phyloP scores from a whole-genome alignment of 2,797 vertebrate species.

The Thunnus albacares region DNA sequence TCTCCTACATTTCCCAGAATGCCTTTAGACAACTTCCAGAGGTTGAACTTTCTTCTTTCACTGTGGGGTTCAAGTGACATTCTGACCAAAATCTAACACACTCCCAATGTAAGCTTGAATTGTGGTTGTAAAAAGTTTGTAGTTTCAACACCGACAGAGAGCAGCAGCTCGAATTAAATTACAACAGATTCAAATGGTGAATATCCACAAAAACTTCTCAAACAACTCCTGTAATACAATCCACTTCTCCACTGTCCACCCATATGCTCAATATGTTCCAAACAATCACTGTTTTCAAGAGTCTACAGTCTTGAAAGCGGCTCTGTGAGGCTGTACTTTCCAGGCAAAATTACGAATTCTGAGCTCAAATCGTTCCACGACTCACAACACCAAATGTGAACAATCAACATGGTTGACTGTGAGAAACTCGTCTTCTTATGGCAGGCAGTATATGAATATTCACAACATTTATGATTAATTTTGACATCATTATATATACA shows the following conservation, averaged over 20 bases:
- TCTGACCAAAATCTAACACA: slow-evolving; percentile 16
- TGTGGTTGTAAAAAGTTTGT: too few relatives aligned
- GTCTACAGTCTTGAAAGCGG: too few relatives aligned
- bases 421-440: background rate
- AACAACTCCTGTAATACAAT: background rate
- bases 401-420: background rate
- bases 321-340: too few relatives aligned
- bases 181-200: background rate
- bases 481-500: too few relatives aligned
- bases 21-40: slow-evolving; percentile 2
- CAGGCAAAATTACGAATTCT: background rate
- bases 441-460: too few relatives aligned
- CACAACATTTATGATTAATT: too few relatives aligned
- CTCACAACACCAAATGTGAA: too few relatives aligned
- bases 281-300: too few relatives aligned
- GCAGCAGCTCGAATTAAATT: background rate
- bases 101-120: background rate
- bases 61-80: background rate
- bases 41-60: background rate
- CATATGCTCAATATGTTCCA: too few relatives aligned
- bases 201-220: background rate
- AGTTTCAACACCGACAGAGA: background rate
- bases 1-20: slow-evolving; percentile 61
- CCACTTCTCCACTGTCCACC: background rate
- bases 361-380: too few relatives aligned